These are phyloP conservation scores for Tenrec ecaudatus DNA, from an alignment of 2,113 vertebrate species.

Conservation along the genomic window DNA sequence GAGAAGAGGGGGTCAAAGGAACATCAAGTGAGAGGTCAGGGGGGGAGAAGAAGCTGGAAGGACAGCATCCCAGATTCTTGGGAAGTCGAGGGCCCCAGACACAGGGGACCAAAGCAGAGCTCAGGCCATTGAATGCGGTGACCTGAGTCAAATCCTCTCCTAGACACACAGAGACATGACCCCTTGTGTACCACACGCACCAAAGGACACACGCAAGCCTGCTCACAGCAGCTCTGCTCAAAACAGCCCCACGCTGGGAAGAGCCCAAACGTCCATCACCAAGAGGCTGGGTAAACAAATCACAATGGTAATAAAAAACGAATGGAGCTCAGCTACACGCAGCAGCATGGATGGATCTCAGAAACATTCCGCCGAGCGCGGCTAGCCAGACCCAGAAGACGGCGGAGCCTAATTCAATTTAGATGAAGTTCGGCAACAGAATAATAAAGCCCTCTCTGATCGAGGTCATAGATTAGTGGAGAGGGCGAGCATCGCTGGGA, in stretches of 20 bases:
- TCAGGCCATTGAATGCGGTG: background rate
- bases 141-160: background rate
- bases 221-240: background rate
- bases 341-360: background rate
- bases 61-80: background rate
- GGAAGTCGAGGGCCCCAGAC: background rate
- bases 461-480: background rate
- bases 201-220: background rate
- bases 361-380: background rate
- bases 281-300: conserved; percentile 2
- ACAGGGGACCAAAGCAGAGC: background rate
- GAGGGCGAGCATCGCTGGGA: background rate
- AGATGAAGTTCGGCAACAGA: background rate
- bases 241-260: conserved; percentile 9
- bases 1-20: background rate
- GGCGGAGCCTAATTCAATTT: background rate
- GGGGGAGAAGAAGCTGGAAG: background rate
- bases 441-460: background rate
- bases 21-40: background rate
- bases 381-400: background rate
- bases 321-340: conserved; percentile 3
- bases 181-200: background rate
- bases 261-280: background rate
- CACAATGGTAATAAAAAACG: conserved; percentile 1
- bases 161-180: background rate